A percentile compares a stretch with the other conserved stretches of the same genome.
Conservation (phyloP, 1,140 invertebrate species). For the Conopomorpha cramerella region DNA sequence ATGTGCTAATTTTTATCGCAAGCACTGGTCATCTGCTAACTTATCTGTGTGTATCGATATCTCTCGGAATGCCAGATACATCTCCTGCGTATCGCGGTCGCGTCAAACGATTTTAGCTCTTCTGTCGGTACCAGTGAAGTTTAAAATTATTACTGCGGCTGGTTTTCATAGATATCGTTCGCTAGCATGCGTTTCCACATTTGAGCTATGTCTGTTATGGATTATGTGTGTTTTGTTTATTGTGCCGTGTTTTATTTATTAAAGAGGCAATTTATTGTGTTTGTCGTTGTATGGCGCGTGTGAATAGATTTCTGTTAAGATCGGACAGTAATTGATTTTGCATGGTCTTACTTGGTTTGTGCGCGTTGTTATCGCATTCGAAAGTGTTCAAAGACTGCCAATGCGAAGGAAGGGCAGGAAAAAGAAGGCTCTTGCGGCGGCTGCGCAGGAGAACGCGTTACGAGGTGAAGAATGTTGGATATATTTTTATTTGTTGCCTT, state of each 20-base stretch:
- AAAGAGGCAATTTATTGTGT: slow-evolving; percentile 7
- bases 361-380: slow-evolving; percentile 43
- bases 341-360: slow-evolving; percentile 42
- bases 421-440: slow-evolving; percentile 38
- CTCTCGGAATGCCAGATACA: no score
- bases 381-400: slow-evolving; percentile 47
- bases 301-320: slow-evolving; percentile 2
- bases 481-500: slow-evolving; percentile 6
- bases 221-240: no score
- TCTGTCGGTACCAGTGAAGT: no score
- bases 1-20: slow-evolving; percentile 46
- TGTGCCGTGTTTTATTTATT: slow-evolving; percentile 13
- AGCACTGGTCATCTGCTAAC: slow-evolving; percentile 20
- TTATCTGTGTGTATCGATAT: slow-evolving; percentile 43
- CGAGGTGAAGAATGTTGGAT: no score
- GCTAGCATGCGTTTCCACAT: no score
- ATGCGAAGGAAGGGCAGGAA: slow-evolving; percentile 56
- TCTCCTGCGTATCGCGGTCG: slow-evolving; percentile 24
- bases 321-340: slow-evolving; percentile 10
- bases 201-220: no score
- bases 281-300: slow-evolving; percentile 3
- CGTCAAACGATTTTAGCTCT: no score
- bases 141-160: no score
- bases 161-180: no score
- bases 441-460: slow-evolving; percentile 29